A percentile compares a stretch with the other conserved stretches of the same genome.
Conservation (phyloP, 2,797 vertebrate genomes). For the Gymnoscopelus braueri region DNA sequence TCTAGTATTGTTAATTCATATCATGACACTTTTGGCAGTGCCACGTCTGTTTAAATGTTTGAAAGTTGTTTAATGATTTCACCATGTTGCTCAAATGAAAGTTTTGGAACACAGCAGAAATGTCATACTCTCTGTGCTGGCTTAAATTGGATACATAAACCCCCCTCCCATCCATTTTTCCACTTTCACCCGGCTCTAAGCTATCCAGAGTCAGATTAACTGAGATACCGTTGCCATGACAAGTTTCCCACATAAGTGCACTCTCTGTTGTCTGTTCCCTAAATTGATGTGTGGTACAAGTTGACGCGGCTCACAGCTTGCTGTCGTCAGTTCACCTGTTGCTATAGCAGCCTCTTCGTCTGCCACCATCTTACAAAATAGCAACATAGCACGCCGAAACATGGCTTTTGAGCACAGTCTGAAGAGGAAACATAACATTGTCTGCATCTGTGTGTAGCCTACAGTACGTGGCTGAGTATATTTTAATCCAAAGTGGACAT, state of each 20-base stretch:
- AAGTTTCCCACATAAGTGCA: conserved; percentile 11
- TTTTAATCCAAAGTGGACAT: background rate
- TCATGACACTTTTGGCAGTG: too few species aligned
- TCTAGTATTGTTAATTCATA: too few species aligned
- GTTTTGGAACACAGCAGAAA: too few species aligned
- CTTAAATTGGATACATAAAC: too few species aligned
- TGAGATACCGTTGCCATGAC: conserved; percentile 34
- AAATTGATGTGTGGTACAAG: conserved; percentile 28
- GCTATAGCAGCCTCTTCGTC: conserved; percentile 41
- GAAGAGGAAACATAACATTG: background rate
- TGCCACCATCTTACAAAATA: conserved; percentile 9
- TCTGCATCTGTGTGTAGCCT: background rate
- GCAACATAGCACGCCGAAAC: background rate
- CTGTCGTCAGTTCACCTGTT: conserved; percentile 43
- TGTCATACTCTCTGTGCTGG: background rate
- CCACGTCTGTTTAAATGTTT: too few species aligned
- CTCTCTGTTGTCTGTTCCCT: conserved; percentile 19
- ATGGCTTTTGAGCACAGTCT: background rate
- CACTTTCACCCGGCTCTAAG: background rate
- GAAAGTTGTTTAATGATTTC: too few species aligned
- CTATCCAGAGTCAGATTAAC: background rate
- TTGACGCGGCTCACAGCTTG: conserved; percentile 19
- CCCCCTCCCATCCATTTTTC: too few species aligned
- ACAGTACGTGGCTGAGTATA: background rate
- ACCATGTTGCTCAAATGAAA: too few species aligned